A percentile compares a stretch with the other conserved stretches of the same genome.
phyloP scores from a whole-genome alignment of 2,797 vertebrate genomes.

The Crenichthys baileyi region DNA sequence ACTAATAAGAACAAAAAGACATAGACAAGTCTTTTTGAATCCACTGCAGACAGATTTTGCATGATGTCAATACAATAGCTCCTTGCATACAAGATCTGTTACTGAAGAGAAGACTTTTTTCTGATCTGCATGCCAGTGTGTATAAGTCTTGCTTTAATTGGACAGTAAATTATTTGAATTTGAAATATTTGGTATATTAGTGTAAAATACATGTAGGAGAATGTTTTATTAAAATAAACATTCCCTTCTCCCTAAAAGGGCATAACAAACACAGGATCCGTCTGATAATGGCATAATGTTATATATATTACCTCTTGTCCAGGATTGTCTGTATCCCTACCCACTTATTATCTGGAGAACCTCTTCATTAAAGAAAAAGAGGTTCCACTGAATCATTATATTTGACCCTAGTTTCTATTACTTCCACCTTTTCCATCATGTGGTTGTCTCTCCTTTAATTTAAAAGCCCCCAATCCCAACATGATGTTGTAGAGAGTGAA shows the following conservation, averaged over 20 bases:
- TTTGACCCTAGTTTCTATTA: conserved; percentile 44
- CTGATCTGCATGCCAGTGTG: conserved; percentile 6
- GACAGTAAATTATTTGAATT: not conserved
- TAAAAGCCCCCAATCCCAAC: conserved; percentile 28
- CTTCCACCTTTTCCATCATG: conserved; percentile 43
- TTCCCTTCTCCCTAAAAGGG: conserved; percentile 5
- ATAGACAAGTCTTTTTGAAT: conserved; percentile 15
- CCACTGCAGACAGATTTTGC: conserved; percentile 22
- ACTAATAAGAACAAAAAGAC: not conserved
- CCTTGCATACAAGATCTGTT: conserved; percentile 44
- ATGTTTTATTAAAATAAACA: conserved; percentile 14
- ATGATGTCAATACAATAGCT: conserved; percentile 18
- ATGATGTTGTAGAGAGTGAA: conserved; percentile 60
- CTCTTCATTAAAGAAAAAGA: conserved; percentile 46
- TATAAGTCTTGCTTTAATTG: conserved; percentile 21
- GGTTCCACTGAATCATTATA: conserved; percentile 33
- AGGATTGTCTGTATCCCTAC: conserved; percentile 62
- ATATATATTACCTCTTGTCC: conserved; percentile 39
- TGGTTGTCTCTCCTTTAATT: conserved; percentile 56
- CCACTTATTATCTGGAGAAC: conserved; percentile 45
- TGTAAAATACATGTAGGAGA: not conserved
- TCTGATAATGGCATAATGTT: conserved; percentile 13
- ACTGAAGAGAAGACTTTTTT: conserved; percentile 30
- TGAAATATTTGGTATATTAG: not conserved
- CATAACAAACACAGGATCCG: conserved; percentile 20